A percentile compares a stretch with the other conserved stretches of the same genome.
These are phyloP conservation scores for Suncus etruscus DNA, from an alignment of 2,113 vertebrate species.

Conservation along the genomic window DNA sequence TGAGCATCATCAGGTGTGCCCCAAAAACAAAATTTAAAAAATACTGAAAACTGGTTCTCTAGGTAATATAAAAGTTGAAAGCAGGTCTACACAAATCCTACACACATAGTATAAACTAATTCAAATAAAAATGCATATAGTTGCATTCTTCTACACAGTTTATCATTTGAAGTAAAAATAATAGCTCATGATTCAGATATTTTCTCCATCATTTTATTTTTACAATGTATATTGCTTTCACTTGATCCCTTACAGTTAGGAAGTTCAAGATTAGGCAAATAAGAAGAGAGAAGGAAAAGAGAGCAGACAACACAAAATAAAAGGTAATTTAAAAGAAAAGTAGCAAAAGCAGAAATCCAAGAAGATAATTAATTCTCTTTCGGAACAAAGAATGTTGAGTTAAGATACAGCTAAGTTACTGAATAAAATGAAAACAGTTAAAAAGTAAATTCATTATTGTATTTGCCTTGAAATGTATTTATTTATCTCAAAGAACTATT, in stretches of 20 bases:
- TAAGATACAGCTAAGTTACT: not conserved
- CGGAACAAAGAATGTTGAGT: no score
- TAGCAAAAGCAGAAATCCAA: not conserved
- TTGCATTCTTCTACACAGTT: not conserved
- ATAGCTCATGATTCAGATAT: not conserved
- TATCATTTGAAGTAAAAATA: constrained; percentile 10
- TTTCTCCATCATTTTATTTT: constrained; percentile 16
- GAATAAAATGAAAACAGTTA: not conserved
- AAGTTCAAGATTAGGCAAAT: not conserved
- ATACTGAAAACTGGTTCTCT: not conserved
- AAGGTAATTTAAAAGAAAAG: not conserved
- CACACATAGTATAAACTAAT: not conserved
- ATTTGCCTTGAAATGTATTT: not conserved
- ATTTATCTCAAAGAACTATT: not conserved
- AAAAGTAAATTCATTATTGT: not conserved
- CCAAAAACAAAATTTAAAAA: not conserved
- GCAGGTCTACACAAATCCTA: not conserved
- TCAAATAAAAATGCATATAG: not conserved
- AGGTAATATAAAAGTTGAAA: not conserved
- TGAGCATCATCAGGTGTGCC: no score
- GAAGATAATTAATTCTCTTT: not conserved
- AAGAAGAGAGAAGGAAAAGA: not conserved
- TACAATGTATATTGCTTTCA: not conserved
- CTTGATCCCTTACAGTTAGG: not conserved
- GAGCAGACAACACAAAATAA: constrained; percentile 1